Base-by-base conservation (phyloP, 2,113 vertebrate genomes). In the Alaudala cheleensis region DNA sequence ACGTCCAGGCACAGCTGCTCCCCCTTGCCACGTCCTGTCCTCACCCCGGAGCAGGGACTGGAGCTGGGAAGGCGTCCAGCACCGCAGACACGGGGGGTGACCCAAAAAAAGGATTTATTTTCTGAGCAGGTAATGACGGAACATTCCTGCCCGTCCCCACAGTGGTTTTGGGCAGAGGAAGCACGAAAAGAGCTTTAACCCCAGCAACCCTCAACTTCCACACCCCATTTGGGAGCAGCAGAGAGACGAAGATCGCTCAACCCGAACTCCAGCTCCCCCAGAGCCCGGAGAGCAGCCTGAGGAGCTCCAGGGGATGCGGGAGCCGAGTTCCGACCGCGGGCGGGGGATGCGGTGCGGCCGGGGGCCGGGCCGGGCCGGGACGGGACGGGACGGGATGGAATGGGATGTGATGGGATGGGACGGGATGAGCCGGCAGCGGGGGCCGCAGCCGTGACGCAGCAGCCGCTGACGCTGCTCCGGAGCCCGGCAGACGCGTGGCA, bases 241-340 rank as follows among this genome's bases (percentile, higher is more conserved):
- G 22, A 13, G 0, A 11, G 60, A 11, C 0, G 0, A 12, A 39
- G 33, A 21, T 0, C 2, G 10, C 23, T 44, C 45, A 44, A 1
- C 37, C 37, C 6, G 9, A 22, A 11, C 60, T n/a, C 16, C 40
- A 39, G 20, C 44, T 22, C 34, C 4, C 50, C 50, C 57, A 15
- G 26, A 21, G 69, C 44, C 39, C 1, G 44, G 24, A 4, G 7
- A 0, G 11, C 62, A 47, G 39, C 62, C 54, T 0, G 58, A 5
- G 50, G 60, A 70, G 60, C 56, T 17, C 0, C 11, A 5, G 74
- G 29, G 45, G 16, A 5, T 0, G 29, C 1, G 1, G 3, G 1
- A 22, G 31, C 71, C 1, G 3, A 2, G 67, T 14, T 18, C 44
- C 0, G 34, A 11, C 11, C 18, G 33, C 3, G 4, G 72, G 51